These are phyloP conservation scores for Mormyrus hasselquistii DNA, from an alignment of 2,797 vertebrate species.

Conservation along the genomic window DNA sequence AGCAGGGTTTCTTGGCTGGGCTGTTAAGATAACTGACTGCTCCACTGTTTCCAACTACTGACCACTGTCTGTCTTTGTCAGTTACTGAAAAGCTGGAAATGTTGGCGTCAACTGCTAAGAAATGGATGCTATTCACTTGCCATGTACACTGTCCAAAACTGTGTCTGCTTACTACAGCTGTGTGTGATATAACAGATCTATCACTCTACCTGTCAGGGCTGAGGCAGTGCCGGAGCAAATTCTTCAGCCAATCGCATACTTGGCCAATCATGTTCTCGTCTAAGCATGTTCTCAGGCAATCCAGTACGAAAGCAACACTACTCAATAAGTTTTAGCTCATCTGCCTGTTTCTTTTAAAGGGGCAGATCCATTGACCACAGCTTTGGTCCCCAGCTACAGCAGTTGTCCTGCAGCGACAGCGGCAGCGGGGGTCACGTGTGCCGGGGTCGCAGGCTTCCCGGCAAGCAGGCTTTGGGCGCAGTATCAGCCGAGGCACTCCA, in stretches of 20 bases:
- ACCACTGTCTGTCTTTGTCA: background rate
- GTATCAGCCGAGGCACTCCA: conserved; percentile 53
- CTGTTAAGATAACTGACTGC: background rate
- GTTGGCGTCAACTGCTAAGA: background rate
- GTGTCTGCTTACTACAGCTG: background rate
- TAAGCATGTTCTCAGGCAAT: background rate
- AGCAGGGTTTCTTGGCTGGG: background rate
- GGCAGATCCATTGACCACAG: background rate
- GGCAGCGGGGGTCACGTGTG: background rate
- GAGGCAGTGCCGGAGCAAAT: background rate
- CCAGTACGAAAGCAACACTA: background rate
- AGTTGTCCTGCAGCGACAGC: background rate
- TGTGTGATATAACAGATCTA: background rate
- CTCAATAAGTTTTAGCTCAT: background rate
- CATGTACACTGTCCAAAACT: background rate
- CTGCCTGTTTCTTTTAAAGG: background rate
- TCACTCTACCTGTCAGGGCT: background rate
- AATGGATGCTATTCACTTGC: background rate
- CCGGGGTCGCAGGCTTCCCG: background rate
- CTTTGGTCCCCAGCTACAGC: background rate
- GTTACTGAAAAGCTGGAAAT: background rate
- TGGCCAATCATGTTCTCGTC: background rate
- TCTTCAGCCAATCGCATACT: background rate
- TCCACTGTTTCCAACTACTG: background rate
- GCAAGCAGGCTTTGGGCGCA: conserved; percentile 30